These are phyloP conservation scores for Lasioglossum baleicum DNA, from an alignment of 1,140 invertebrate species.

Conservation along the genomic window DNA sequence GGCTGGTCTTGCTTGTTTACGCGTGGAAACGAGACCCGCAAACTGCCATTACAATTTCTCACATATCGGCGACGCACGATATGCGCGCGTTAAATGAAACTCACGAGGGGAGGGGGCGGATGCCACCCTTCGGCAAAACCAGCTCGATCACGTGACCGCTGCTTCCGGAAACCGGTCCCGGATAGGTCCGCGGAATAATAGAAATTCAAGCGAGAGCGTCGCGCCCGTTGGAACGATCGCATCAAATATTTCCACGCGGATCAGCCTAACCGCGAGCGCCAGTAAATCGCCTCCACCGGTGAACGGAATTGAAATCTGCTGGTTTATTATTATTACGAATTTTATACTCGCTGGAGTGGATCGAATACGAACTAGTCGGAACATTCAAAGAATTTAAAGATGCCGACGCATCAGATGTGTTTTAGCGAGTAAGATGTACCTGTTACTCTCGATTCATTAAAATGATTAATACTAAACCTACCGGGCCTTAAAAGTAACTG, in stretches of 20 bases:
- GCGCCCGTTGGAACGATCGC: neutral
- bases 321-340: too few relatives aligned
- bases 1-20: constrained; percentile 16
- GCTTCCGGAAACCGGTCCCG: too few relatives aligned
- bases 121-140: too few relatives aligned
- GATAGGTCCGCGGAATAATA: neutral
- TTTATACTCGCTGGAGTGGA: too few relatives aligned
- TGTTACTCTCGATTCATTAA: too few relatives aligned
- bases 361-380: too few relatives aligned
- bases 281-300: neutral
- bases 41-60: constrained; percentile 30
- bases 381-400: too few relatives aligned
- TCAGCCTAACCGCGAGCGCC: neutral
- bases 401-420: too few relatives aligned
- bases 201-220: constrained; percentile 13
- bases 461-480: too few relatives aligned
- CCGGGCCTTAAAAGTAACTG: too few relatives aligned
- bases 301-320: too few relatives aligned
- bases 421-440: too few relatives aligned
- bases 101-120: neutral
- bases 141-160: neutral
- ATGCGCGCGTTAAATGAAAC: constrained; percentile 3
- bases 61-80: neutral
- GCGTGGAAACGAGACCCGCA: constrained; percentile 6
- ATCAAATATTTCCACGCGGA: neutral